Evolutionary conservation across 2,888 invertebrate genomes (phyloP).

Genomic region (Tineola bisselliella): DNA sequence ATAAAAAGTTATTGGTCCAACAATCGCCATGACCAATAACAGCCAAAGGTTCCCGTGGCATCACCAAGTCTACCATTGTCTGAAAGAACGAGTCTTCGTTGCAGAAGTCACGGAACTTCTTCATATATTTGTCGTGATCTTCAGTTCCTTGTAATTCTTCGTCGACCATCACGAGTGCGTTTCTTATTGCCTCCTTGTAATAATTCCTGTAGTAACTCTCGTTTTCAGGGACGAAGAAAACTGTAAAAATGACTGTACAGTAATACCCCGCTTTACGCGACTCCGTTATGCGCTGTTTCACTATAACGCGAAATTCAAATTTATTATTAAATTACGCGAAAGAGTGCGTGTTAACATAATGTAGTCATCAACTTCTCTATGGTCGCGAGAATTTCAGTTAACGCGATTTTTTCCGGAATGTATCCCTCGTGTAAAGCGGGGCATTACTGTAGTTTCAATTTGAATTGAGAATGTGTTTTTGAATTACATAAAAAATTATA

Average conservation of each 20-base stretch:
- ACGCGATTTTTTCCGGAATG: too few relatives aligned
- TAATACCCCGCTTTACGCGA: too few relatives aligned
- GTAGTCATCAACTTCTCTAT: too few relatives aligned
- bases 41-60: slow-evolving; percentile 70
- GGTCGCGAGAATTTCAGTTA: too few relatives aligned
- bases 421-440: too few relatives aligned
- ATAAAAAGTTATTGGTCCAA: slow-evolving; percentile 79
- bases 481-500: too few relatives aligned
- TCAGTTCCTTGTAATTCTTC: slow-evolving; percentile 42
- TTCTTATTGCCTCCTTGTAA: slow-evolving; percentile 71
- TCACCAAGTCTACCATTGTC: slow-evolving; percentile 72
- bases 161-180: slow-evolving; percentile 73
- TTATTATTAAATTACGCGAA: too few relatives aligned
- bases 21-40: slow-evolving; percentile 80
- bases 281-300: too few relatives aligned
- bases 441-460: not conserved
- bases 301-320: too few relatives aligned
- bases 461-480: too few relatives aligned
- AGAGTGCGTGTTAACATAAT: too few relatives aligned
- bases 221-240: slow-evolving; percentile 72
- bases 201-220: slow-evolving; percentile 76
- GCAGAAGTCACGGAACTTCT: slow-evolving; percentile 69
- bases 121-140: slow-evolving; percentile 63
- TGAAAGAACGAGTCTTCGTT: slow-evolving; percentile 72
- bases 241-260: too few relatives aligned